phyloP scores from a whole-genome alignment of 2,888 invertebrate genomes.

The Drosophila paranaensis region DNA sequence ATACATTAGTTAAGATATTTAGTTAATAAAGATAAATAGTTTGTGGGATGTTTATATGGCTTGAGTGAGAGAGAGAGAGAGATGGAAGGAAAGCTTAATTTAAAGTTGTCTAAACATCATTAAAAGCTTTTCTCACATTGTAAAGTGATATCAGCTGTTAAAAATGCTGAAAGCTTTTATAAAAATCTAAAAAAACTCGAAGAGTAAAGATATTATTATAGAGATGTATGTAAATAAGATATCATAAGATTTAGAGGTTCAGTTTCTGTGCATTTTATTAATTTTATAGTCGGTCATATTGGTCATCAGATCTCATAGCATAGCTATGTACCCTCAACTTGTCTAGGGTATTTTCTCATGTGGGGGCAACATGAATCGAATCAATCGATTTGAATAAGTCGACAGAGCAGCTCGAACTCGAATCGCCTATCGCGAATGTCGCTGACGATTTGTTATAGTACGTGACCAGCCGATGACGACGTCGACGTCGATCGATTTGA shows the following conservation, averaged over 20 bases:
- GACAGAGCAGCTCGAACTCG: constrained; percentile 32
- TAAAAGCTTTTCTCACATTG: not conserved
- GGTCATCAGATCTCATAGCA: not conserved
- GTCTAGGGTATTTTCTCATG: too few species aligned
- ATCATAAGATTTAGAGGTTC: too few species aligned
- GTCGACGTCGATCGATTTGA: constrained; percentile 34
- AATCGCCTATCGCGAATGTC: constrained; percentile 46
- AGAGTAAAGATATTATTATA: not conserved
- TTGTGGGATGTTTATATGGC: not conserved
- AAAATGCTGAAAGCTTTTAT: not conserved
- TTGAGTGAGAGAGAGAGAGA: not conserved
- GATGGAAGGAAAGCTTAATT: not conserved
- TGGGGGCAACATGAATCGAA: constrained; percentile 44
- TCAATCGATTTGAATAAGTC: constrained; percentile 72
- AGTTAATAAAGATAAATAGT: not conserved
- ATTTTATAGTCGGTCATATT: not conserved
- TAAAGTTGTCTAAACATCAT: not conserved
- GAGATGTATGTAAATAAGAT: too few species aligned
- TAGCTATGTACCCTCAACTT: not conserved
- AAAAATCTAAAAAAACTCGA: not conserved
- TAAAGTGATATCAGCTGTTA: not conserved
- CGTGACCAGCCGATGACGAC: constrained; percentile 53
- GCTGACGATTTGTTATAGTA: constrained; percentile 44
- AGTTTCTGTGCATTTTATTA: too few species aligned
- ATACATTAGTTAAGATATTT: not conserved